Percentiles rank a stretch among this genome's conserved stretches.
Conservation (phyloP, 2,113 vertebrate species). For the Climacteris rufus region DNA sequence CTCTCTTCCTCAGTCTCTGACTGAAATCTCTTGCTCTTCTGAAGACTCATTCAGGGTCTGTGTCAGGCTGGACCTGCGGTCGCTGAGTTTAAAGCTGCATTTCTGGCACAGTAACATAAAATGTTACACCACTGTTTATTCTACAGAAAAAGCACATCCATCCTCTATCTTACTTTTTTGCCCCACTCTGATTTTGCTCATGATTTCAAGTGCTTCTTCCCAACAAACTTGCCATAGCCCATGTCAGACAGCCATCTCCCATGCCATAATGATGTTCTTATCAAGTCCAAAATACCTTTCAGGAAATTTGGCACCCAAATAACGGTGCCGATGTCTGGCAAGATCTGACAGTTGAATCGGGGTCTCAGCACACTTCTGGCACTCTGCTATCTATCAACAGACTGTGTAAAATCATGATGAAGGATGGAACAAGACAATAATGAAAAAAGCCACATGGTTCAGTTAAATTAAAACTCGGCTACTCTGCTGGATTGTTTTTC, state of each 20-base stretch:
- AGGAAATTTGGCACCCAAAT: conserved; percentile 33
- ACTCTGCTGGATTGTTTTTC: not conserved
- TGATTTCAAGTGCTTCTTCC: conserved; percentile 31
- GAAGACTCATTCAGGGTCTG: not conserved
- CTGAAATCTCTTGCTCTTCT: conserved; percentile 18
- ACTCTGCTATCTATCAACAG: not conserved
- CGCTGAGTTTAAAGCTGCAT: conserved; percentile 35
- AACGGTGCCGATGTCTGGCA: conserved; percentile 20
- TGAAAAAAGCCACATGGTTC: not conserved
- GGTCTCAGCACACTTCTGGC: not conserved
- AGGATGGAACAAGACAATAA: not conserved
- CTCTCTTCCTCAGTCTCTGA: conserved; percentile 52
- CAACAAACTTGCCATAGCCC: not conserved
- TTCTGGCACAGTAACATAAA: conserved; percentile 32
- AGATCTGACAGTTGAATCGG: not conserved
- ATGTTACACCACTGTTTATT: not conserved
- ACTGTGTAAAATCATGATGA: not conserved
- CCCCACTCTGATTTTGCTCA: conserved; percentile 8
- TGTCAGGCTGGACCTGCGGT: not conserved
- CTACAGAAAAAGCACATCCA: not conserved
- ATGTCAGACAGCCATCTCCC: conserved; percentile 8
- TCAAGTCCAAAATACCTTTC: conserved; percentile 61
- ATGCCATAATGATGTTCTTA: conserved; percentile 21
- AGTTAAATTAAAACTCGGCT: not conserved
- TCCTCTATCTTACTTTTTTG: conserved; percentile 1